phyloP scores from a whole-genome alignment of 2,888 invertebrate genomes.

The Pachydiplax longipennis region DNA sequence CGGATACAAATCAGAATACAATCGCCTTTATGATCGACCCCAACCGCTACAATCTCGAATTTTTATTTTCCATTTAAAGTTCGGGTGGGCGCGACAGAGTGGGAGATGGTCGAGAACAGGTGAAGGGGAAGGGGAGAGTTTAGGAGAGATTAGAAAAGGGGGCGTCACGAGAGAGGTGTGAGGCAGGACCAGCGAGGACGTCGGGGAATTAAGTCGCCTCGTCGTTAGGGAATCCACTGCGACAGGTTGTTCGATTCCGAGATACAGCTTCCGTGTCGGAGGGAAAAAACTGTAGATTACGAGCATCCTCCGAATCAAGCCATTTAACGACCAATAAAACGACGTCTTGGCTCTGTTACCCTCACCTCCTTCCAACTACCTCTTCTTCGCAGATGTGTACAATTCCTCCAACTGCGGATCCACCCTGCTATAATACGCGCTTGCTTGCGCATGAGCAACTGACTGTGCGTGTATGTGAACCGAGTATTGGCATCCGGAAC shows the following conservation, averaged over 20 bases:
- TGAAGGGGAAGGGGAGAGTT: too few species aligned
- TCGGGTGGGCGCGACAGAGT: not conserved
- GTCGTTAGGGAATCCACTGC: not conserved
- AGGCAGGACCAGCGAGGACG: not conserved
- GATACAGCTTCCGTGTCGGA: constrained; percentile 21
- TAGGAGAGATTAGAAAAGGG: not conserved
- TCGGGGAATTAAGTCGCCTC: not conserved
- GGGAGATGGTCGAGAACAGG: not conserved
- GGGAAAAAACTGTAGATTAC: constrained; percentile 4
- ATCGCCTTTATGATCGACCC: not conserved
- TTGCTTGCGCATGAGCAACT: not conserved
- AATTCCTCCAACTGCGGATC: not conserved
- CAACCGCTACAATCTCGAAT: not conserved
- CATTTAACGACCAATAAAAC: constrained; percentile 32
- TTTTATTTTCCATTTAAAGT: not conserved
- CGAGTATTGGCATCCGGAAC: too few species aligned
- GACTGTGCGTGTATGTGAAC: not conserved
- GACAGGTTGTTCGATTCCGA: constrained; percentile 34
- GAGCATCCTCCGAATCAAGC: constrained; percentile 29
- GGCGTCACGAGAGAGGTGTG: not conserved
- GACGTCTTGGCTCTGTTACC: not conserved
- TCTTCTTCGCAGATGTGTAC: not conserved
- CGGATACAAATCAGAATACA: not conserved
- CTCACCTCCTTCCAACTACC: not conserved
- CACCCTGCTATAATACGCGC: not conserved